Evolutionary conservation across 2,888 invertebrate species (phyloP).

Genomic region (Drosophila helvetica): DNA sequence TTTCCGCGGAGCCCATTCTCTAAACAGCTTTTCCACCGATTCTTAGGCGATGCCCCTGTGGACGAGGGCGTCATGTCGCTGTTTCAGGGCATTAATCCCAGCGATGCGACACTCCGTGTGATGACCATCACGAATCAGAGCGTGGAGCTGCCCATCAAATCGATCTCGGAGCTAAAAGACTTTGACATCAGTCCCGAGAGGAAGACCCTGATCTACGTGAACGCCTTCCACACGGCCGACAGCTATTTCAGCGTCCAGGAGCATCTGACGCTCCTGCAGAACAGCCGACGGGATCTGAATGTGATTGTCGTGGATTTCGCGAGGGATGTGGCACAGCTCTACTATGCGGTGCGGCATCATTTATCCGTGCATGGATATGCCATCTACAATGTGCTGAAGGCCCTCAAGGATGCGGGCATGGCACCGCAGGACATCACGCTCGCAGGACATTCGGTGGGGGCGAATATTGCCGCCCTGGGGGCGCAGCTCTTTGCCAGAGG

Average conservation of each 20-base stretch:
- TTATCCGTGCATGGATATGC: conserved; percentile 75
- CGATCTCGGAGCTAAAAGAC: conserved; percentile 76
- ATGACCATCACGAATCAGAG: conserved; percentile 79
- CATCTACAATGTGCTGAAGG: conserved; percentile 68
- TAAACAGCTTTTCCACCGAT: not conserved
- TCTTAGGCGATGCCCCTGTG: conserved; percentile 76
- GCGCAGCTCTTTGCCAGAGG: conserved; percentile 65
- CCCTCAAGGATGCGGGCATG: conserved; percentile 63
- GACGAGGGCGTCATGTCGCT: conserved; percentile 80
- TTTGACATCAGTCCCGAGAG: conserved; percentile 75
- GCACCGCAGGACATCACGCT: conserved; percentile 64
- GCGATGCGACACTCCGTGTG: conserved; percentile 75
- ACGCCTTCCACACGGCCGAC: conserved; percentile 75
- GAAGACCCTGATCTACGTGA: conserved; percentile 78
- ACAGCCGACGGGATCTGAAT: conserved; percentile 74
- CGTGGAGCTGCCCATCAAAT: conserved; percentile 76
- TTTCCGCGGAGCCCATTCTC: not conserved
- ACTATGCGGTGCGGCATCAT: conserved; percentile 80
- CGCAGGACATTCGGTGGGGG: conserved; percentile 81
- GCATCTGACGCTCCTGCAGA: conserved; percentile 74
- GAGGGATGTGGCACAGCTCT: conserved; percentile 73
- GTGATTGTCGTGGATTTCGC: conserved; percentile 79
- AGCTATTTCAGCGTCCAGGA: conserved; percentile 77
- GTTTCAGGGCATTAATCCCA: conserved; percentile 78
- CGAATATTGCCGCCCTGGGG: conserved; percentile 81